phyloP scores from a whole-genome alignment of 2,797 vertebrate species.

The Sebastes itinus region DNA sequence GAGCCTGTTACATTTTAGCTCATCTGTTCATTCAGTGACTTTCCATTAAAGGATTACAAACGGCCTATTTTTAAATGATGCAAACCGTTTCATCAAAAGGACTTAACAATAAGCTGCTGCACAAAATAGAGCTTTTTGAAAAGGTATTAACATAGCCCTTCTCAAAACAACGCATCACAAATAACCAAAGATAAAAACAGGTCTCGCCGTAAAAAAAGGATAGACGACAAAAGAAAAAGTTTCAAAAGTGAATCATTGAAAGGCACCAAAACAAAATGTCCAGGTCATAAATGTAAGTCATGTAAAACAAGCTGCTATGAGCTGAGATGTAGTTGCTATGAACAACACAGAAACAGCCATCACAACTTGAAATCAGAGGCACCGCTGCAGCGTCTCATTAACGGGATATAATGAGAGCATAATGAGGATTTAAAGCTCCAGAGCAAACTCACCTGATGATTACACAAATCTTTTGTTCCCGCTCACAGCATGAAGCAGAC shows the following conservation, averaged over 20 bases:
- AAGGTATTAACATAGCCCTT: not conserved
- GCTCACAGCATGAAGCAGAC: slow-evolving; percentile 43
- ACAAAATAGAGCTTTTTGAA: slow-evolving; percentile 33
- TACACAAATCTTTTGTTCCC: slow-evolving; percentile 64
- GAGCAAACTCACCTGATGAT: slow-evolving; percentile 67
- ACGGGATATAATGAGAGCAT: slow-evolving; percentile 59
- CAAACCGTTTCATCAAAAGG: slow-evolving; percentile 23
- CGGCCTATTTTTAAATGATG: slow-evolving; percentile 27
- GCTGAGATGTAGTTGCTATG: not conserved
- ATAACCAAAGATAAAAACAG: not conserved
- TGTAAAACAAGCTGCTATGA: not conserved
- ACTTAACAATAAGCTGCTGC: slow-evolving; percentile 25
- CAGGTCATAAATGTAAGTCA: not conserved
- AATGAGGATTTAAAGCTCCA: slow-evolving; percentile 58
- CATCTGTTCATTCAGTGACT: slow-evolving; percentile 6
- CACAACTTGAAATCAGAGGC: slow-evolving; percentile 21
- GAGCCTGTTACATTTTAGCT: not conserved
- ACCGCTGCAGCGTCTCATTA: slow-evolving; percentile 48
- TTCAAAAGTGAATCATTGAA: not conserved
- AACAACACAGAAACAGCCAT: not conserved
- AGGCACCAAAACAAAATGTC: not conserved
- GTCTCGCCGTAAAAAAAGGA: not conserved
- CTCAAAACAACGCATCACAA: slow-evolving; percentile 1
- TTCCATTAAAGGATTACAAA: slow-evolving; percentile 44
- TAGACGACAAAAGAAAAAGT: not conserved